Evolutionary conservation across 2,888 invertebrate genomes (phyloP).

Genomic region (Sialis fuliginosa): DNA sequence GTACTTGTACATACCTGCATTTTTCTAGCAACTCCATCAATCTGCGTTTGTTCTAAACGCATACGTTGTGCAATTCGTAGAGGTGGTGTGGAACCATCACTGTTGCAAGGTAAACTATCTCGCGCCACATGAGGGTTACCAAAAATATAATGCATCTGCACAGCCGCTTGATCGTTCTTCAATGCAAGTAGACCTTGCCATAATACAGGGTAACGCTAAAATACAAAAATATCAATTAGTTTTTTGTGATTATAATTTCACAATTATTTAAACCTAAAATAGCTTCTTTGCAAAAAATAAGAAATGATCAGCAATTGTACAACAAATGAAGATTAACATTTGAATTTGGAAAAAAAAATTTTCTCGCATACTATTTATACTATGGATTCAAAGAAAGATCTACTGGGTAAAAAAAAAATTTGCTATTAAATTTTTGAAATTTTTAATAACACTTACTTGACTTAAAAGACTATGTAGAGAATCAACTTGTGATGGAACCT

Average conservation of each 20-base stretch:
- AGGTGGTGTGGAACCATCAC: conserved; percentile 68
- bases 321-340: too few species aligned
- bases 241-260: not conserved
- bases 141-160: conserved; percentile 97
- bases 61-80: conserved; percentile 92
- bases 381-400: too few species aligned
- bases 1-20: conserved; percentile 60
- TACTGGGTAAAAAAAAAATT: too few species aligned
- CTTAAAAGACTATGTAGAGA: conserved; percentile 57
- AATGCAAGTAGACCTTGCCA: conserved; percentile 92
- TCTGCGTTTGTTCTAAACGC: conserved; percentile 88
- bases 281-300: too few species aligned
- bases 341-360: too few species aligned
- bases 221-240: conserved; percentile 12
- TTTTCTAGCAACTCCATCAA: conserved; percentile 89
- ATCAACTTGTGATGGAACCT: conserved; percentile 69
- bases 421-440: too few species aligned
- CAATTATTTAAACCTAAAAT: too few species aligned
- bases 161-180: conserved; percentile 92
- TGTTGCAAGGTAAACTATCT: conserved; percentile 70
- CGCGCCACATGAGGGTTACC: conserved; percentile 83
- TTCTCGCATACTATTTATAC: too few species aligned
- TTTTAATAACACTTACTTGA: not conserved
- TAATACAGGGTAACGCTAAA: conserved; percentile 85
- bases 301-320: too few species aligned